Evolutionary conservation across 2,888 invertebrate species (phyloP).

Genomic region (Napeogenes sylphis): DNA sequence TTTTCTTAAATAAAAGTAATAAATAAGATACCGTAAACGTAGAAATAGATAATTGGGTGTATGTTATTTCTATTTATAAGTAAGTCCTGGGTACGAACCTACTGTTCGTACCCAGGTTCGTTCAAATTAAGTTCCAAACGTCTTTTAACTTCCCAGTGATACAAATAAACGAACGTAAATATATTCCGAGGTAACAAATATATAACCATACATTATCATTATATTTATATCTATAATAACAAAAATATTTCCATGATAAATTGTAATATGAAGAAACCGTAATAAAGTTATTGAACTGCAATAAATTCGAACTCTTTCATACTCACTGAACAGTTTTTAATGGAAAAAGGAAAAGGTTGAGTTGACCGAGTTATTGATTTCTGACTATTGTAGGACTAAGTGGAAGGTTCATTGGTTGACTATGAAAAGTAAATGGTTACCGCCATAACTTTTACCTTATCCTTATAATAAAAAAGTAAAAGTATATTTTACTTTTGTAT

Average conservation of each 20-base stretch:
- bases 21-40: too few species aligned
- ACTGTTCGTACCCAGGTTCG: too few species aligned
- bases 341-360: conserved; percentile 20
- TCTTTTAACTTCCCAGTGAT: too few species aligned
- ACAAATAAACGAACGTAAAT: too few species aligned
- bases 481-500: neutral
- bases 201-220: too few species aligned
- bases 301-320: conserved; percentile 7
- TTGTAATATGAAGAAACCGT: neutral
- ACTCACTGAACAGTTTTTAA: conserved; percentile 12
- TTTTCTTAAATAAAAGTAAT: too few species aligned
- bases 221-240: too few species aligned
- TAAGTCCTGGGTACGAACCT: too few species aligned
- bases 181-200: too few species aligned
- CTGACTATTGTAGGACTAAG: conserved; percentile 23
- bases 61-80: too few species aligned
- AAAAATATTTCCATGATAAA: neutral
- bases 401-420: conserved; percentile 11
- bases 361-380: conserved; percentile 22
- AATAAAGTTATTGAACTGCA: conserved; percentile 5
- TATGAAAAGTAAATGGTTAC: conserved; percentile 3
- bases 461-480: neutral
- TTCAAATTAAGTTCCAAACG: too few species aligned
- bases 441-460: conserved; percentile 1
- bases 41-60: too few species aligned